Percentiles rank a stretch among this genome's conserved stretches.
Conservation (phyloP, 2,888 invertebrate genomes). For the Apotomis turbidana region DNA sequence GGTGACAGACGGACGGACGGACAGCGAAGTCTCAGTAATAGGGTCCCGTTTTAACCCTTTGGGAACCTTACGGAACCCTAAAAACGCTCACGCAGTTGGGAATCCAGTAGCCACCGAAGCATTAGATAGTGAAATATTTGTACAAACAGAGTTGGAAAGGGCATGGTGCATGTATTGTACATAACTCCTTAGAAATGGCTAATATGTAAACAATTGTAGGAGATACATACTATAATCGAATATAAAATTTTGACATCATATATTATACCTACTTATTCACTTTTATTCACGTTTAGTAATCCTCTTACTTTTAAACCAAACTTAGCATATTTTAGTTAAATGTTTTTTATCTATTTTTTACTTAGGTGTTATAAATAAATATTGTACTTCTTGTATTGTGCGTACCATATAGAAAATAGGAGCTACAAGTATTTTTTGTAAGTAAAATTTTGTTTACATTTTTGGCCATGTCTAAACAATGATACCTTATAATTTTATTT, state of each 20-base stretch:
- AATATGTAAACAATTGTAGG: slow-evolving; percentile 8
- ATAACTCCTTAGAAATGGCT: slow-evolving; percentile 29
- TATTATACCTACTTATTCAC: too few relatives aligned
- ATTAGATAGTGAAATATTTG: slow-evolving; percentile 23
- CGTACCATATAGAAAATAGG: neutral
- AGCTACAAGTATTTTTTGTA: neutral
- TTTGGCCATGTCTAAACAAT: slow-evolving; percentile 34
- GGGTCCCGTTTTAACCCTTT: too few relatives aligned
- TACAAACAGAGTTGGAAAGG: slow-evolving; percentile 31
- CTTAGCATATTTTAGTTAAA: too few relatives aligned
- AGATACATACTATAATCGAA: too few relatives aligned
- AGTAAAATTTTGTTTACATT: neutral
- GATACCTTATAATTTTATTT: slow-evolving; percentile 6
- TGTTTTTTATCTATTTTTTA: neutral
- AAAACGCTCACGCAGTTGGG: neutral
- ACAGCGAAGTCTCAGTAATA: too few relatives aligned
- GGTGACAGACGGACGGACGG: too few relatives aligned
- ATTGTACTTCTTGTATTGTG: neutral
- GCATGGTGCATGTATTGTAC: slow-evolving; percentile 28
- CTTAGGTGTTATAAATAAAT: too few relatives aligned
- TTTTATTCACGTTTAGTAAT: too few relatives aligned
- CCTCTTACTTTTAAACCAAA: too few relatives aligned
- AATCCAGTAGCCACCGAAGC: neutral
- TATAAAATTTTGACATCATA: too few relatives aligned
- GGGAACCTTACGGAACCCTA: too few relatives aligned